phyloP scores from a whole-genome alignment of 2,797 vertebrate genomes.

The Amblyopsis hoosieri region DNA sequence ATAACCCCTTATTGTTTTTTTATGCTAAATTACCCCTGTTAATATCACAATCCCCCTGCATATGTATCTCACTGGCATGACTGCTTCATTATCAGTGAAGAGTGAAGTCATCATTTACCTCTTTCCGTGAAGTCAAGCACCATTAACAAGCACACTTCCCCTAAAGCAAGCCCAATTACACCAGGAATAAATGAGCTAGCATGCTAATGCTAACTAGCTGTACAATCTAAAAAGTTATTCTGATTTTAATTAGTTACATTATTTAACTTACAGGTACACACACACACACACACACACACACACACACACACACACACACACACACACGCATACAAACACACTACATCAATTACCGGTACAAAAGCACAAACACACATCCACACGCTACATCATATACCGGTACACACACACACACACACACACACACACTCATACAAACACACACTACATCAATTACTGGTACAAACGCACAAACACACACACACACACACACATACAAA shows the following conservation, averaged over 20 bases:
- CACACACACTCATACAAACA: too few species aligned
- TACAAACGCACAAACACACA: neutral
- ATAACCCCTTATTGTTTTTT: too few species aligned
- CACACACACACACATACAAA: neutral
- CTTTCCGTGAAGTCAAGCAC: constrained; percentile 33
- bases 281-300: neutral
- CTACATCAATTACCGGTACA: neutral
- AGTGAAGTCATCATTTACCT: constrained; percentile 57
- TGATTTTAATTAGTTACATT: too few species aligned
- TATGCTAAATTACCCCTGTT: neutral
- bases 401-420: neutral
- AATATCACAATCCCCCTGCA: neutral
- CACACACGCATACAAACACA: too few species aligned
- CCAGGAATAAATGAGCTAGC: constrained; percentile 18
- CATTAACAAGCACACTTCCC: constrained; percentile 40
- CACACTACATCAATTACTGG: too few species aligned
- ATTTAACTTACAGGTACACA: neutral
- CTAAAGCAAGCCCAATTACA: constrained; percentile 35
- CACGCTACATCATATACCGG: neutral
- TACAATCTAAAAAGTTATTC: too few species aligned
- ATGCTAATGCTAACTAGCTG: constrained; percentile 20
- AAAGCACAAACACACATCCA: neutral
- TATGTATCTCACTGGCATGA: constrained; percentile 24
- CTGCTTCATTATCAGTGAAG: constrained; percentile 53
- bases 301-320: neutral